Evolutionary conservation across 2,797 vertebrate genomes (phyloP).

Genomic region (Catharus ustulatus): DNA sequence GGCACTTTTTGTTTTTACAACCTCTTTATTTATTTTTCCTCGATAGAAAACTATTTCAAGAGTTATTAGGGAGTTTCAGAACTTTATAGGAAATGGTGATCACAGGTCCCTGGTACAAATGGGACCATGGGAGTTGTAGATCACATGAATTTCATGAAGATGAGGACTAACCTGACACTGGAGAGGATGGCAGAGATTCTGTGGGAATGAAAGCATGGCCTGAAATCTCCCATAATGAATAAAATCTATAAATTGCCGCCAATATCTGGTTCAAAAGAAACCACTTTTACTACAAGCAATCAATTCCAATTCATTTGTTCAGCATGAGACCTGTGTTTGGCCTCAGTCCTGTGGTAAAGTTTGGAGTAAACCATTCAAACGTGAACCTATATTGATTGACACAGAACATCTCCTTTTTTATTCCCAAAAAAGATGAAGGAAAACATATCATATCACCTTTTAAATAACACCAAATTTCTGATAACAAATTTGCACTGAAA

Average conservation of each 20-base stretch:
- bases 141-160: not conserved
- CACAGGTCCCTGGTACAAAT: not conserved
- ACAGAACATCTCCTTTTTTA: not conserved
- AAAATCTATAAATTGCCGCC: not conserved
- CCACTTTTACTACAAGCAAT: not conserved
- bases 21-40: not conserved
- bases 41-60: not conserved
- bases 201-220: not conserved
- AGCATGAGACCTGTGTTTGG: not conserved
- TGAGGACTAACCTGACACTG: not conserved
- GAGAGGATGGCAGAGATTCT: not conserved
- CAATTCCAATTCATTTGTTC: not conserved
- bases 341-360: not conserved
- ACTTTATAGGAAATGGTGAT: not conserved
- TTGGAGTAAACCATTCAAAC: not conserved
- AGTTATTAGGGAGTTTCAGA: not conserved
- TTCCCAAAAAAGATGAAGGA: not conserved
- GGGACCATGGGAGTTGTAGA: rapidly evolving
- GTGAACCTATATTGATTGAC: not conserved
- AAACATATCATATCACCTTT: not conserved
- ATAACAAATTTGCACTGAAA: not conserved
- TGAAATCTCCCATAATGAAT: no score
- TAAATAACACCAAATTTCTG: not conserved
- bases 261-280: not conserved
- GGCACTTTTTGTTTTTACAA: not conserved